Evolutionary conservation across 1,140 invertebrate genomes (phyloP).

Genomic region (Drosophila biarmipes): DNA sequence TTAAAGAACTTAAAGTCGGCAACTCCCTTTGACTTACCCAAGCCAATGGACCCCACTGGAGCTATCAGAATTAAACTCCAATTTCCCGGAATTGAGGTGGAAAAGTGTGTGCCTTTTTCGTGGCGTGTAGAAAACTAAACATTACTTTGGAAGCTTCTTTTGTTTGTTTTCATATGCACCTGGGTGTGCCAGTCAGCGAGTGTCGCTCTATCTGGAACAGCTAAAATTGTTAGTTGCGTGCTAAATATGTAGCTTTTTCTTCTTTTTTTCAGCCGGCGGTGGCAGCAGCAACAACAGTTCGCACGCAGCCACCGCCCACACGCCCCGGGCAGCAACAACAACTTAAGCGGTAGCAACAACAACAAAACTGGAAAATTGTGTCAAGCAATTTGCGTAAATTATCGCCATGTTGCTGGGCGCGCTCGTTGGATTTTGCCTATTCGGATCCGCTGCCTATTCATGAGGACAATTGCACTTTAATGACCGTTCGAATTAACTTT

Average conservation of each 20-base stretch:
- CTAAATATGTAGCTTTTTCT: conserved; percentile 61
- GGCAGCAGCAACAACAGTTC: conserved; percentile 31
- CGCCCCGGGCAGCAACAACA: conserved; percentile 32
- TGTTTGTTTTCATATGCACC: conserved; percentile 50
- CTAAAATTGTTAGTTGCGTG: conserved; percentile 83
- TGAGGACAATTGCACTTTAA: conserved; percentile 72
- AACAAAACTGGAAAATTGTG: conserved; percentile 62
- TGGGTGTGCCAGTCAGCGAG: conserved; percentile 45
- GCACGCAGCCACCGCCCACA: conserved; percentile 54
- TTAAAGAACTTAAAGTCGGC: no score
- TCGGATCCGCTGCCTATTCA: conserved; percentile 25
- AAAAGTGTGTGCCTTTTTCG: conserved; percentile 22
- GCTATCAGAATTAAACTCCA: not conserved
- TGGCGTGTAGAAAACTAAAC: conserved; percentile 16
- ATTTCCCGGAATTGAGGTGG: not conserved
- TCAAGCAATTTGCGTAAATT: conserved; percentile 83
- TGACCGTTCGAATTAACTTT: conserved; percentile 66
- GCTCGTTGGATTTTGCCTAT: conserved; percentile 26
- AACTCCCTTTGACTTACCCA: not conserved
- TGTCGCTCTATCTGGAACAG: conserved; percentile 68
- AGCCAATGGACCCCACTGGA: not conserved
- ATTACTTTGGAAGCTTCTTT: conserved; percentile 34
- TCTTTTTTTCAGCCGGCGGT: conserved; percentile 29
- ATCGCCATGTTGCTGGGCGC: conserved; percentile 54
- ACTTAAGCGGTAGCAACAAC: conserved; percentile 21